Conservation (phyloP, 2,797 vertebrate species). For the Pteropus rufus region DNA sequence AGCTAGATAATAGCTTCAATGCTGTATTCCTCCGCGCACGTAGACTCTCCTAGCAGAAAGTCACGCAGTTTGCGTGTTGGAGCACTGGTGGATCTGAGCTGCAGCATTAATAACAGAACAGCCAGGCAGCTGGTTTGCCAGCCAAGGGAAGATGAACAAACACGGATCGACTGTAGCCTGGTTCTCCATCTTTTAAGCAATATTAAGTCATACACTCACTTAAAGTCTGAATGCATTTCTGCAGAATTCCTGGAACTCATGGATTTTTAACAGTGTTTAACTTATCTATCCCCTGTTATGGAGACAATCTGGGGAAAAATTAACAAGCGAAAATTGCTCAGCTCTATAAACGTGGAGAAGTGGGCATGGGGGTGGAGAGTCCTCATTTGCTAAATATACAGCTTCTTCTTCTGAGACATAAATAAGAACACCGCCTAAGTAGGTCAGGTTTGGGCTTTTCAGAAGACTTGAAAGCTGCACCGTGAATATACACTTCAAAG, state of each 20-base stretch:
- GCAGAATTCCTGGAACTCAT: conserved; percentile 77
- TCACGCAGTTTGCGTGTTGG: neutral
- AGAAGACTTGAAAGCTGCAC: conserved; percentile 84
- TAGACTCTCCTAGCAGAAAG: neutral
- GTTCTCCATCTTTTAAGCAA: conserved; percentile 53
- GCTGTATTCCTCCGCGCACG: neutral
- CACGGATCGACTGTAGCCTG: conserved; percentile 32
- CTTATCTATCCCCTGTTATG: conserved; percentile 78
- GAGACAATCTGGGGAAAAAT: conserved; percentile 80
- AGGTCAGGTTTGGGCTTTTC: conserved; percentile 85
- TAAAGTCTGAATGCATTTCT: conserved; percentile 73
- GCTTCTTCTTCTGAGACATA: conserved; percentile 81
- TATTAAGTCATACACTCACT: neutral
- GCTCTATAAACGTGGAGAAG: conserved; percentile 80
- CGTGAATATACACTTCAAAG: conserved; percentile 84
- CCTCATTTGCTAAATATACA: conserved; percentile 85
- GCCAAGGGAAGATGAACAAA: conserved; percentile 52
- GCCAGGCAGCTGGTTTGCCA: neutral
- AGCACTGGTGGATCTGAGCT: neutral
- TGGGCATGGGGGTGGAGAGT: conserved; percentile 69
- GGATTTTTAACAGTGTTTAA: conserved; percentile 80
- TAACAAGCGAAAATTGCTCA: conserved; percentile 80
- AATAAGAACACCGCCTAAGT: conserved; percentile 85
- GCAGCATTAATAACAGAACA: neutral
- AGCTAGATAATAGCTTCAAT: neutral